These are phyloP conservation scores for Hylia prasina DNA, from an alignment of 2,113 vertebrate genomes.

Conservation along the genomic window DNA sequence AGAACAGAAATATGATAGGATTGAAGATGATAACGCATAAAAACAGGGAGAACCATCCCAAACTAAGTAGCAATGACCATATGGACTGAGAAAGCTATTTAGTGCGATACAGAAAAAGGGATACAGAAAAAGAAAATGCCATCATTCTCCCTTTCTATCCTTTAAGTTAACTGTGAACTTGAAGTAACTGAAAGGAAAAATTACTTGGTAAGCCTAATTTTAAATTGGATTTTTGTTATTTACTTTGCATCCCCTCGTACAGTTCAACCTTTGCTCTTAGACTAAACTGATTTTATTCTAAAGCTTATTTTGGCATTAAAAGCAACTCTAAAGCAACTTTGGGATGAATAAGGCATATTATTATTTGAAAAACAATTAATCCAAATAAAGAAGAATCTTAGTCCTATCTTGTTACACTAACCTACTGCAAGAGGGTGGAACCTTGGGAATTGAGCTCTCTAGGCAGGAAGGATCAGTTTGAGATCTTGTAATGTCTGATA, in stretches of 20 bases:
- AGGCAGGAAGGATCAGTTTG: not conserved
- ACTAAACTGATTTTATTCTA: not conserved
- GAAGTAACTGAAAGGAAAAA: not conserved
- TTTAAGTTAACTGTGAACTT: not conserved
- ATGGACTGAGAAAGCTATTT: not conserved
- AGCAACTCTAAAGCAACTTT: not conserved
- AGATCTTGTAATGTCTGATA: not conserved
- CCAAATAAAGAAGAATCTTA: not conserved
- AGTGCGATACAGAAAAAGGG: accelerated
- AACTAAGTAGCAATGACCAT: not conserved
- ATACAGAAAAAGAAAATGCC: not conserved
- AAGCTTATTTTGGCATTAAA: not conserved
- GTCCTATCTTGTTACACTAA: not conserved
- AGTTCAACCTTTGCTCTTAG: not conserved
- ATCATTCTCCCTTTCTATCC: not conserved
- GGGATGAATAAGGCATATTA: not conserved
- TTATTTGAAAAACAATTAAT: not conserved
- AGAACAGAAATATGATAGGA: not conserved
- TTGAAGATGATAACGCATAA: not conserved
- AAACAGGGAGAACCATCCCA: not conserved
- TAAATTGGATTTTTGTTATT: not conserved
- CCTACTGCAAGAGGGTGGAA: not conserved
- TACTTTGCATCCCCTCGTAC: not conserved
- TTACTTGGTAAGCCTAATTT: not conserved
- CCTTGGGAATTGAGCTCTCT: not conserved